phyloP scores from a whole-genome alignment of 2,888 invertebrate genomes.

The Tricholauxania praeusta region DNA sequence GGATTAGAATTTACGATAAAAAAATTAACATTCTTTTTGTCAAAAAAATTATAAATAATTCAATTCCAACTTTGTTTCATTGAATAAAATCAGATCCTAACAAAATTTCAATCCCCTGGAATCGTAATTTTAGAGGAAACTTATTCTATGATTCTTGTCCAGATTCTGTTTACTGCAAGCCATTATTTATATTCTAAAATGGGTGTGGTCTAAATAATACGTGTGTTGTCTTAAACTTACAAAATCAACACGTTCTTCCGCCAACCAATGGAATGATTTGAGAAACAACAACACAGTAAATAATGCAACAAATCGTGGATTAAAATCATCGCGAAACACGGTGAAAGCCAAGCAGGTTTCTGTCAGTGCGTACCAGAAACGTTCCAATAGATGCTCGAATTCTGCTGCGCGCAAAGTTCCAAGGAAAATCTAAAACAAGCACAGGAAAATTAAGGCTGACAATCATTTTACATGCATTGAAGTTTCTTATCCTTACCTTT shows the following conservation, averaged over 20 bases:
- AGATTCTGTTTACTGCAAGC: too few relatives aligned
- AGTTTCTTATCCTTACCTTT: slow-evolving; percentile 71
- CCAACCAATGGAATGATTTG: slow-evolving; percentile 99
- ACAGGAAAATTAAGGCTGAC: background rate
- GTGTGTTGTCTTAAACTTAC: slow-evolving; percentile 73
- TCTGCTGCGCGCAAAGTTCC: slow-evolving; percentile 95
- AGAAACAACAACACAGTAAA: slow-evolving; percentile 96
- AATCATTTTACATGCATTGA: slow-evolving; percentile 1
- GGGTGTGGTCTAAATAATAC: too few relatives aligned
- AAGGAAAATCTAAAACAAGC: slow-evolving; percentile 78
- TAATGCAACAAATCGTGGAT: slow-evolving; percentile 96
- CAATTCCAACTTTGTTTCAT: too few relatives aligned
- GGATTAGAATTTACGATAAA: too few relatives aligned
- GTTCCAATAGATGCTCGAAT: slow-evolving; percentile 97
- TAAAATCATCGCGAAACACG: slow-evolving; percentile 98
- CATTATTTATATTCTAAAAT: too few relatives aligned
- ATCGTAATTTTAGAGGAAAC: too few relatives aligned
- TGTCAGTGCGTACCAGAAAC: slow-evolving; percentile 99
- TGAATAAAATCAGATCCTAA: too few relatives aligned
- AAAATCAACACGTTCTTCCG: slow-evolving; percentile 98
- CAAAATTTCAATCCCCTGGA: too few relatives aligned
- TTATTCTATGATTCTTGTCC: too few relatives aligned
- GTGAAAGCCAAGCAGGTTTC: slow-evolving; percentile 99
- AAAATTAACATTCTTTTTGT: too few relatives aligned
- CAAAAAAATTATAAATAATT: too few relatives aligned